phyloP scores from a whole-genome alignment of 2,113 vertebrate genomes.

The Zapornia atra region DNA sequence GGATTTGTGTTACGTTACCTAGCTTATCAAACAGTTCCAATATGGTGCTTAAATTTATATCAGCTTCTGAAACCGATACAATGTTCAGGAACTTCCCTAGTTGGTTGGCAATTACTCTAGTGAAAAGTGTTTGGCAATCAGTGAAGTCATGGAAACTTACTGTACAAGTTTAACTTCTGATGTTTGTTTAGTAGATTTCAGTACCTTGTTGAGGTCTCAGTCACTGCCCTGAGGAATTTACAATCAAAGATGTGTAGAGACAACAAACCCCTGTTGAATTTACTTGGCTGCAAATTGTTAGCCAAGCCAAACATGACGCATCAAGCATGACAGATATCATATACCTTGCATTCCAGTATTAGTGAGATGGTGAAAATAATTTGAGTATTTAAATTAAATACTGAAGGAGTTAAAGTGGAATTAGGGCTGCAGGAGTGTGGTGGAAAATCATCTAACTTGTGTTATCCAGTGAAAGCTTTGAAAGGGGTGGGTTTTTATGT shows the following conservation, averaged over 20 bases:
- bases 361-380: not conserved
- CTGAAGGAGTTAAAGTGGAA: not conserved
- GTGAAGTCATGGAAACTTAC: conserved; percentile 51
- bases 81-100: not conserved
- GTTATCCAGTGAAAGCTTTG: not conserved
- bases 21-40: not conserved
- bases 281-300: not conserved
- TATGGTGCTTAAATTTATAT: not conserved
- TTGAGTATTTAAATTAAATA: not conserved
- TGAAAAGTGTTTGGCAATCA: not conserved
- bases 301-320: not conserved
- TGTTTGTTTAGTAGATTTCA: conserved; percentile 15
- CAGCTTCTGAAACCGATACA: not conserved
- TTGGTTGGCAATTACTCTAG: not conserved
- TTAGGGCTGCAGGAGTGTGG: not conserved
- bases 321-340: not conserved
- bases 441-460: not conserved
- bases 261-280: not conserved
- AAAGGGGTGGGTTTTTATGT: not conserved
- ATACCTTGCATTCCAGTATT: not conserved
- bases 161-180: not conserved
- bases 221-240: conserved; percentile 28
- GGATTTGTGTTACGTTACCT: not conserved
- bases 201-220: conserved; percentile 25
- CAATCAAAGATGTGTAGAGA: not conserved